These are phyloP conservation scores for Oreohelix idahoensis DNA, from an alignment of 1,140 invertebrate genomes.

Conservation along the genomic window DNA sequence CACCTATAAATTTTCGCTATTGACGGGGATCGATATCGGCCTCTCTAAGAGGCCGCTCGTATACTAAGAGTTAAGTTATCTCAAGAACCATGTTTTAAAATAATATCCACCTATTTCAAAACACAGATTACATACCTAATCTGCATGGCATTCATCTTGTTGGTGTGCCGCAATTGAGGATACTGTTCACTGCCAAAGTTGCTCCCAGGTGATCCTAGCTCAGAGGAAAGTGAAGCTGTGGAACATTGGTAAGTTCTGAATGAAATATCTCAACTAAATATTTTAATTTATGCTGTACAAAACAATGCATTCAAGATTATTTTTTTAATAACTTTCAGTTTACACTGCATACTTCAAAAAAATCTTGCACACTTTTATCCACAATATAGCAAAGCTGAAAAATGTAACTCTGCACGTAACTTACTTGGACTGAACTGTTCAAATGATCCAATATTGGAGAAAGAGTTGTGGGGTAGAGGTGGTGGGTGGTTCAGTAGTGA, in stretches of 20 bases:
- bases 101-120: neutral
- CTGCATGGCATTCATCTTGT: conserved; percentile 73
- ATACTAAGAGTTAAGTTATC: too few relatives aligned
- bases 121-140: conserved; percentile 68
- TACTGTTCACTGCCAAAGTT: conserved; percentile 35
- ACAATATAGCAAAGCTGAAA: too few relatives aligned
- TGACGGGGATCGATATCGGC: too few relatives aligned
- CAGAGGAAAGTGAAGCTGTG: conserved; percentile 3
- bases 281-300: too few relatives aligned
- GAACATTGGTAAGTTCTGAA: neutral
- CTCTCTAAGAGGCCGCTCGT: too few relatives aligned
- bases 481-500: conserved; percentile 34
- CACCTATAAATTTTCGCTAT: too few relatives aligned
- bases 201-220: conserved; percentile 30
- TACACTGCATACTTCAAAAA: too few relatives aligned
- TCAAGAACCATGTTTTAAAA: too few relatives aligned
- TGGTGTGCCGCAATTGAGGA: conserved; percentile 57
- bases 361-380: too few relatives aligned
- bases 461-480: neutral
- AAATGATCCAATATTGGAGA: conserved; percentile 21
- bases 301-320: too few relatives aligned
- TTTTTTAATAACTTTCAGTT: too few relatives aligned
- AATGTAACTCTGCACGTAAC: neutral
- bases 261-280: too few relatives aligned
- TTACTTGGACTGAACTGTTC: conserved; percentile 33